Percentiles rank a stretch among this genome's conserved stretches.
phyloP scores from a whole-genome alignment of 1,140 invertebrate genomes.

The Drosophila sulfurigaster region DNA sequence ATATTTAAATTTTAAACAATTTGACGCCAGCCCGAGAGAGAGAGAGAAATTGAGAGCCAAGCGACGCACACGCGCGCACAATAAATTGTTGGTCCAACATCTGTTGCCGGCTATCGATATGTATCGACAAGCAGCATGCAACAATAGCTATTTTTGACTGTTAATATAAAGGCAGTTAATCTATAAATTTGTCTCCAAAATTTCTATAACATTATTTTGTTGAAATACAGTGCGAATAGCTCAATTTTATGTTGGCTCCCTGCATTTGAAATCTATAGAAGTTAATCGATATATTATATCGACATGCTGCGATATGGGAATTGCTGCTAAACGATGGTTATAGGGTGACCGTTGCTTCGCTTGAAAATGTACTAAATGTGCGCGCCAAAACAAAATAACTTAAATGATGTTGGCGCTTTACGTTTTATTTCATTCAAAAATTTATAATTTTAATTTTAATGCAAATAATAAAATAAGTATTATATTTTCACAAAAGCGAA shows the following conservation, averaged over 20 bases:
- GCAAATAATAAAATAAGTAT: too few species aligned
- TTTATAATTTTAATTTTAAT: too few species aligned
- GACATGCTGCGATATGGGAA: neutral
- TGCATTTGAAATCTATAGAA: neutral
- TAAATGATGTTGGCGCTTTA: too few species aligned
- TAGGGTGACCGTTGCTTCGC: neutral
- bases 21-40: constrained; percentile 2
- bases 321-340: neutral
- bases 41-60: constrained; percentile 6
- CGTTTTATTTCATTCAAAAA: too few species aligned
- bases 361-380: neutral
- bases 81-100: constrained; percentile 6
- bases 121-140: too few species aligned
- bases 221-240: too few species aligned
- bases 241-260: neutral
- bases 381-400: too few species aligned
- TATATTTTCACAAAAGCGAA: too few species aligned
- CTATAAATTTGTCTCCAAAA: neutral
- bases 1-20: constrained; percentile 39
- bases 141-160: too few species aligned
- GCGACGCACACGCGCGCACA: constrained; percentile 32
- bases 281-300: neutral
- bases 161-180: too few species aligned
- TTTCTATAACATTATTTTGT: neutral
- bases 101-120: constrained; percentile 7